Evolutionary conservation across 2,113 vertebrate genomes (phyloP).

Genomic region (Taurulus bubalis): DNA sequence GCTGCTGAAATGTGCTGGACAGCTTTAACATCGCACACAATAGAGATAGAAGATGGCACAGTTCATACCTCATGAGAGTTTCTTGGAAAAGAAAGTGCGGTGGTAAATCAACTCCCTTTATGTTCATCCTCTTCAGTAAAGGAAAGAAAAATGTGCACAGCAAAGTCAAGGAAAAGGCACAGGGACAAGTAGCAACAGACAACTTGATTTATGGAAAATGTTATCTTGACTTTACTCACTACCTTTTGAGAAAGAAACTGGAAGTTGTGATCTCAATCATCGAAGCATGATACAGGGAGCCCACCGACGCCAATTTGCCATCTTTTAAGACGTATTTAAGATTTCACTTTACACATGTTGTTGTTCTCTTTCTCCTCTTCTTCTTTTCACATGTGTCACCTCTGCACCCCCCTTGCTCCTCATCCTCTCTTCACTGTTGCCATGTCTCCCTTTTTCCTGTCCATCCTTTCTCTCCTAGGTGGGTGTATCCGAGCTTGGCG

Average conservation of each 20-base stretch:
- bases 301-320: neutral
- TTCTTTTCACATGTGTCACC: neutral
- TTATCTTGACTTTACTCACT: neutral
- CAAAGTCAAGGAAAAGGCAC: conserved; percentile 17
- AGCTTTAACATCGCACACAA: conserved; percentile 36
- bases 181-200: conserved; percentile 5
- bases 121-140: conserved; percentile 39
- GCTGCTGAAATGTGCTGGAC: conserved; percentile 24
- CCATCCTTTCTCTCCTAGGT: conserved; percentile 50
- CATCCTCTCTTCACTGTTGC: neutral
- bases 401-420: neutral
- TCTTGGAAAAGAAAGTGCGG: conserved; percentile 42
- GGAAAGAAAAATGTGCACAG: conserved; percentile 19
- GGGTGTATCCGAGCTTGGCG: conserved; percentile 88
- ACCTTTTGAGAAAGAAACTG: neutral
- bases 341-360: neutral
- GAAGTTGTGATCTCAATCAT: neutral
- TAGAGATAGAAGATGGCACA: conserved; percentile 41
- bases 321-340: neutral
- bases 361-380: neutral
- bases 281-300: neutral
- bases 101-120: conserved; percentile 28
- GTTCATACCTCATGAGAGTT: conserved; percentile 33
- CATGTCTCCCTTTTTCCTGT: neutral
- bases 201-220: neutral